Evolutionary conservation across 1,140 invertebrate genomes (phyloP).

Genomic region (Phymastichus coffea): DNA sequence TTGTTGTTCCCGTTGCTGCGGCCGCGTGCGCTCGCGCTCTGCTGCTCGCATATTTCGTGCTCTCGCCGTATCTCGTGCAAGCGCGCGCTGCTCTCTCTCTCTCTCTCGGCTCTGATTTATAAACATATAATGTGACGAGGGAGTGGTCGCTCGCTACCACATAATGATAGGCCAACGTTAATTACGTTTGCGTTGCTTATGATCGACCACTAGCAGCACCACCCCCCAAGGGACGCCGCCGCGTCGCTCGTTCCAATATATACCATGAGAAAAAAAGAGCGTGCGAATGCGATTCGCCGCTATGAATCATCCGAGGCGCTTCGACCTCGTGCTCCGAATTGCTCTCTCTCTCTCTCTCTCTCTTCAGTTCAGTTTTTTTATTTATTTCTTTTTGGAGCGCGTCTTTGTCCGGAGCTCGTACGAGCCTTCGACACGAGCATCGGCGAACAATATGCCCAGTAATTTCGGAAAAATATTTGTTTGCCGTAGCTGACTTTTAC

Average conservation of each 20-base stretch:
- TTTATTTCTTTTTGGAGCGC: neutral
- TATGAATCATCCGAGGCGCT: conserved; percentile 26
- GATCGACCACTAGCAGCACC: conserved; percentile 13
- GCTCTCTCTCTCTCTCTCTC: no score
- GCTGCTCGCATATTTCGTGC: conserved; percentile 32
- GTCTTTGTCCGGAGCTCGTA: neutral
- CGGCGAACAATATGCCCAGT: neutral
- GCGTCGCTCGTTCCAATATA: neutral
- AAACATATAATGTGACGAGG: conserved; percentile 61
- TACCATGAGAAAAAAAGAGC: conserved; percentile 5
- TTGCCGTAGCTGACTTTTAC: conserved; percentile 17
- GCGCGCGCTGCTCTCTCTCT: neutral
- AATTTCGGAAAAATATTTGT: conserved; percentile 22
- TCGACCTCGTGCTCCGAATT: no score
- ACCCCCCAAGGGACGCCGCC: conserved; percentile 7
- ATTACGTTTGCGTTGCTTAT: conserved; percentile 54
- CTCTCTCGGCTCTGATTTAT: conserved; percentile 54
- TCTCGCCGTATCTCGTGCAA: conserved; percentile 16
- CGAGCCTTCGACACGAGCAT: neutral
- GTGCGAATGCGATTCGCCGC: conserved; percentile 24
- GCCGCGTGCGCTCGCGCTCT: conserved; percentile 23
- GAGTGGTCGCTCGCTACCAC: conserved; percentile 57
- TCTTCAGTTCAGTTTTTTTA: neutral
- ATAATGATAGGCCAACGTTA: conserved; percentile 59
- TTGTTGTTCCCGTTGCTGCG: conserved; percentile 30